Evolutionary conservation across 2,113 vertebrate species (phyloP), one percentile per base, ranked within the genome.

Genomic region (Actenoides hombroni): DNA sequence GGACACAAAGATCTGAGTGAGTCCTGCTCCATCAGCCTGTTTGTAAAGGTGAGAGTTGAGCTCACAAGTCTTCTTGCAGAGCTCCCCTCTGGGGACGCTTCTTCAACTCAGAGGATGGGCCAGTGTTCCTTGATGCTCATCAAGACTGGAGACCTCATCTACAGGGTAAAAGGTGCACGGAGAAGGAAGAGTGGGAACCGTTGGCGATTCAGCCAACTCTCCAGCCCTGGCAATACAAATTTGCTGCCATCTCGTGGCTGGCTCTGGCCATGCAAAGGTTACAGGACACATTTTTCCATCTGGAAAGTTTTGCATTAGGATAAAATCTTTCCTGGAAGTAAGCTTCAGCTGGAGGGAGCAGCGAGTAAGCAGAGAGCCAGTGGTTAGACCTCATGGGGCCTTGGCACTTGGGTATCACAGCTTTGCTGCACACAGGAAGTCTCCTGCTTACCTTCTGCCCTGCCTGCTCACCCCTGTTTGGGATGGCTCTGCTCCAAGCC

Each of bases 161-260:
- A 0, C 13, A 16, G 49, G 6, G 83, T 19, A 46, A 79, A 48
- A 26, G 17, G 23, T 10, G 4, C 46, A 5, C 1, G 44, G 51
- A 68, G 63, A 40, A 53, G 29, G 5, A 0, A 2, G 56, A 51
- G 29, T 1, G 44, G 61, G 60, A 31, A 12, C 13, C 1, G 29
- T 0, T 5, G 42, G 18, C 86, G 59, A 17, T 24, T 1, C 40
- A 75, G 61, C 24, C 46, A 14, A 5, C 28, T 2, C 20, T 13
- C 73, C 26, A 48, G 13, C 16, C 21, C 61, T 10, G 25, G 63
- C 59, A 12, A 1, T 5, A 77, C 92, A 28, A 54, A 46, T 53
- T 10, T 93, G 95, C 94, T 91, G 97, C 92, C 95, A 96, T 69
- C 97, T 53, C 70, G 56, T 92, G 93, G 94, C 54, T 78, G 54